Percentiles rank a stretch among this genome's conserved stretches.
phyloP scores from a whole-genome alignment of 2,888 invertebrate species.

The Proisotoma minuta region DNA sequence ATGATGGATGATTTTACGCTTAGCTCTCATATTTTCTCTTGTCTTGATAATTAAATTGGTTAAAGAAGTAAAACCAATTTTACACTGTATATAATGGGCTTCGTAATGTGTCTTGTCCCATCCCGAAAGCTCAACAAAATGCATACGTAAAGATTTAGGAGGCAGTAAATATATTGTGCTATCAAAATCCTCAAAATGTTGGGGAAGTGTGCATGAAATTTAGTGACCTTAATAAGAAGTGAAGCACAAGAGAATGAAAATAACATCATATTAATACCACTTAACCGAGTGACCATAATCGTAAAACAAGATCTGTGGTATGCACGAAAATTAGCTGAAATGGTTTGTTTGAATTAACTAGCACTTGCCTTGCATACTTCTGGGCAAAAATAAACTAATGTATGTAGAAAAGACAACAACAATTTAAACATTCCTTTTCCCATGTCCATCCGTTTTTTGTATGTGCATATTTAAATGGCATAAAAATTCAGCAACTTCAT shows the following conservation, averaged over 20 bases:
- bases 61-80: neutral
- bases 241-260: slow-evolving; percentile 16
- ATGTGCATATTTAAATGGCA: too few relatives aligned
- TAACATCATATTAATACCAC: slow-evolving; percentile 2
- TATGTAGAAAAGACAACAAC: too few relatives aligned
- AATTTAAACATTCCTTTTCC: too few relatives aligned
- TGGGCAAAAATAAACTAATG: too few relatives aligned
- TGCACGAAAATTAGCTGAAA: neutral
- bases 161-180: neutral
- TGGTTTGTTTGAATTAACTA: neutral
- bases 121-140: neutral
- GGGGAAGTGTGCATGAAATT: neutral
- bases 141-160: neutral
- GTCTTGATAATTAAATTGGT: slow-evolving; percentile 1
- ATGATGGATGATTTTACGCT: neutral
- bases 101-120: neutral
- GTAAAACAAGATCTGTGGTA: neutral
- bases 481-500: too few relatives aligned
- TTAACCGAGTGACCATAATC: slow-evolving; percentile 1
- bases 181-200: neutral
- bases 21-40: neutral
- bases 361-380: too few relatives aligned
- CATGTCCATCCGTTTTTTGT: too few relatives aligned
- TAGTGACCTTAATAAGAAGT: slow-evolving; percentile 18
- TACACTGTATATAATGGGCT: neutral